These are phyloP conservation scores for Andrena haemorrhoa DNA, from an alignment of 2,888 invertebrate genomes.

Conservation along the genomic window DNA sequence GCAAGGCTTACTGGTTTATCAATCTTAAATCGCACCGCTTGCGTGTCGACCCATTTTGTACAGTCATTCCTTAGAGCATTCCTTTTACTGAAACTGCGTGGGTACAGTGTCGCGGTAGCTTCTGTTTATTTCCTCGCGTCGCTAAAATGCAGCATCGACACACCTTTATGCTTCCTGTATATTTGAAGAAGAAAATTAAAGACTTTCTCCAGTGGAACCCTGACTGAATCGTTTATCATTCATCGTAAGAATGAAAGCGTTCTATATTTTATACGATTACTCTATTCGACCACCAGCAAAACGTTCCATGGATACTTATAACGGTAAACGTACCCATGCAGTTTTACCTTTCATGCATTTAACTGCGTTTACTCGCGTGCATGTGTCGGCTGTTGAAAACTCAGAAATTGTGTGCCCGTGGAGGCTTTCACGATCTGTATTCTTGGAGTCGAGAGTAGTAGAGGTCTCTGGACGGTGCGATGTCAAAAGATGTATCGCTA, in stretches of 20 bases:
- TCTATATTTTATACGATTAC: too few relatives aligned
- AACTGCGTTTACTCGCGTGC: constrained; percentile 1
- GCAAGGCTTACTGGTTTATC: neutral
- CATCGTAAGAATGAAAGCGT: neutral
- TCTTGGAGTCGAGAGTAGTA: neutral
- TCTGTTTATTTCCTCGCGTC: neutral
- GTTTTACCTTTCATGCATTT: constrained; percentile 20
- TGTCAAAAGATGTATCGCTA: neutral
- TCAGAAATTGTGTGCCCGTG: neutral
- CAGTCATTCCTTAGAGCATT: constrained; percentile 43
- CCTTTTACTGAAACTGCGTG: constrained; percentile 31
- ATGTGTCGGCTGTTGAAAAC: constrained; percentile 16
- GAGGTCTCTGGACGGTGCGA: neutral
- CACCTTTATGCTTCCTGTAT: too few relatives aligned
- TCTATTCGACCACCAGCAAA: too few relatives aligned
- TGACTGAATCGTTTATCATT: neutral
- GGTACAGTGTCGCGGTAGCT: neutral
- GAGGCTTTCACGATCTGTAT: constrained; percentile 1
- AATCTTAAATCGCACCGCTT: constrained; percentile 28
- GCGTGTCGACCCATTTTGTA: constrained; percentile 1
- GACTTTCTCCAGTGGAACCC: too few relatives aligned
- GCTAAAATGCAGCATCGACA: too few relatives aligned
- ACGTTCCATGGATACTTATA: neutral
- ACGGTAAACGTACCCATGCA: constrained; percentile 1
- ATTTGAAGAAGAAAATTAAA: too few relatives aligned